phyloP scores from a whole-genome alignment of 2,797 vertebrate species.

The Philypnodon macrostomus region DNA sequence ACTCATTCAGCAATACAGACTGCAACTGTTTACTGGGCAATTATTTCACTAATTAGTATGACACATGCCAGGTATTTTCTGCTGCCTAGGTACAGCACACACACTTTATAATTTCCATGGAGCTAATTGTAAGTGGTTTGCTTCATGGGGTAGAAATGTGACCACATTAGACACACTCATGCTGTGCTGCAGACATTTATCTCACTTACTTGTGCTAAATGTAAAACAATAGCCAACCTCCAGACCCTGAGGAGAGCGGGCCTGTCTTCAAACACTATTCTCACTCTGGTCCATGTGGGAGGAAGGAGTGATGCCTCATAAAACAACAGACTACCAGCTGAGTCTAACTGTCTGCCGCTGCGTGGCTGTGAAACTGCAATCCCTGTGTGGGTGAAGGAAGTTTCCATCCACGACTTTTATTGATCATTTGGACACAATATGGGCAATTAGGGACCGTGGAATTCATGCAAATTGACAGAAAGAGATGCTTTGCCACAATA shows the following conservation, averaged over 20 bases:
- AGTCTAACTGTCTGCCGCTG: slow-evolving; percentile 54
- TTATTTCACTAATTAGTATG: not conserved
- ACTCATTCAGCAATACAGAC: not conserved
- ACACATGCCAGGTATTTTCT: not conserved
- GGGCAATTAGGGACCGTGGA: slow-evolving; percentile 26
- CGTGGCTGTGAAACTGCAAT: slow-evolving; percentile 58
- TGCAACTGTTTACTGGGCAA: not conserved
- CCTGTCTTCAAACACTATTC: slow-evolving; percentile 66
- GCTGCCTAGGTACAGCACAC: not conserved
- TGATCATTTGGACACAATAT: slow-evolving; percentile 37
- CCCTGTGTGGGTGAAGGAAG: slow-evolving; percentile 59
- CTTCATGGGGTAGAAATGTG: slow-evolving; percentile 57
- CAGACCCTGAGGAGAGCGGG: slow-evolving; percentile 67
- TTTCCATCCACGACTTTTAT: slow-evolving; percentile 49
- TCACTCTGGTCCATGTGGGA: slow-evolving; percentile 61
- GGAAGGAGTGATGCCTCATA: slow-evolving; percentile 60
- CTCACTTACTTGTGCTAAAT: slow-evolving; percentile 63
- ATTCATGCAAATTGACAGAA: slow-evolving; percentile 16
- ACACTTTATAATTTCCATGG: slow-evolving; percentile 25
- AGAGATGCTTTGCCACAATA: not conserved
- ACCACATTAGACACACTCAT: slow-evolving; percentile 66
- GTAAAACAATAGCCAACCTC: slow-evolving; percentile 67
- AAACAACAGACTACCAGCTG: slow-evolving; percentile 65
- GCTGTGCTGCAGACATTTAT: slow-evolving; percentile 70
- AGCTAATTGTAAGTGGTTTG: slow-evolving; percentile 33